These are phyloP conservation scores for Tachycineta bicolor DNA, from an alignment of 2,113 vertebrate genomes.

Conservation along the genomic window DNA sequence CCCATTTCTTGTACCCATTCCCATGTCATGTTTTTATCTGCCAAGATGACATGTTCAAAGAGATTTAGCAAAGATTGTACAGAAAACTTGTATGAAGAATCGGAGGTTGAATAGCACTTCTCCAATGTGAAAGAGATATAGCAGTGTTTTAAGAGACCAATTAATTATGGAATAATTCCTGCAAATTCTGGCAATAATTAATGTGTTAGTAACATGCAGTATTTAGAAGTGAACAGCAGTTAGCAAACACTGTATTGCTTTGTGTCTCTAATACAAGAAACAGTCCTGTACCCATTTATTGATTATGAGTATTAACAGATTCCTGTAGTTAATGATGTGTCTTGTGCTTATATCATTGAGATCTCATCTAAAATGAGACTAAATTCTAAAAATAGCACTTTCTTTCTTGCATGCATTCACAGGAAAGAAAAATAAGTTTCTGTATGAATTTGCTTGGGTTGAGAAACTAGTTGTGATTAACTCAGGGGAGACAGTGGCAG, in stretches of 20 bases:
- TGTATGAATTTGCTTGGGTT: not conserved
- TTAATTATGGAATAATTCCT: slow-evolving; percentile 37
- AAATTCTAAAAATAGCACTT: not conserved
- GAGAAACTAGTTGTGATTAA: not conserved
- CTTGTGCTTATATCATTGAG: not conserved
- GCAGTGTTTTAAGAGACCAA: slow-evolving; percentile 25
- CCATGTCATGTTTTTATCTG: slow-evolving; percentile 11
- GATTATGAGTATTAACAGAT: not conserved
- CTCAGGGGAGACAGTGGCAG: not conserved
- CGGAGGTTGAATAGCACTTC: not conserved
- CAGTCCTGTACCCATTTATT: not conserved
- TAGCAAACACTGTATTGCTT: not conserved
- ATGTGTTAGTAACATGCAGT: not conserved
- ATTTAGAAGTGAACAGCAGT: slow-evolving; percentile 21
- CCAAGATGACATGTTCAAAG: slow-evolving; percentile 25
- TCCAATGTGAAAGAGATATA: slow-evolving; percentile 16
- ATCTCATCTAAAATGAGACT: slow-evolving; percentile 1
- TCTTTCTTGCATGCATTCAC: not conserved
- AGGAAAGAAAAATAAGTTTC: not conserved
- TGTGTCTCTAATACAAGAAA: not conserved
- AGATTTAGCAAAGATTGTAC: not conserved
- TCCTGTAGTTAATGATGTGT: not conserved
- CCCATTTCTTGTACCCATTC: slow-evolving; percentile 19
- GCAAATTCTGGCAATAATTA: slow-evolving; percentile 30
- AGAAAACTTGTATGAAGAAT: not conserved